Conservation (phyloP, 23 tunicate species). For the Styela clava region DNA sequence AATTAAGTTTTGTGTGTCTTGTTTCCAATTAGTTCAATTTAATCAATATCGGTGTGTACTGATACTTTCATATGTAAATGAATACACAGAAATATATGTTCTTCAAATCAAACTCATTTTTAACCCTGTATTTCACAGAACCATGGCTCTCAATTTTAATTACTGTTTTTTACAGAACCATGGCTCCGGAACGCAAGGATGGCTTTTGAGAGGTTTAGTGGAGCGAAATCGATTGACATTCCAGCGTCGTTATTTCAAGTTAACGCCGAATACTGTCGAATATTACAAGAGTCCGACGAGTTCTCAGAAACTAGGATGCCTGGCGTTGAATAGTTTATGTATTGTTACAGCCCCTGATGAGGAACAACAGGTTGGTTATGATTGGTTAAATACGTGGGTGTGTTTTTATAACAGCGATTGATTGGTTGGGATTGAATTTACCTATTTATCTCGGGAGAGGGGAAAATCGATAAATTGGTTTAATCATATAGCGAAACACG, state of each 20-base stretch:
- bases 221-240: conserved; percentile 42
- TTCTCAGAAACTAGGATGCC: conserved; percentile 65
- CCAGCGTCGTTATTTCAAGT: conserved; percentile 69
- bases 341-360: conserved; percentile 81
- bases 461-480: too few relatives aligned
- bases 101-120: too few relatives aligned
- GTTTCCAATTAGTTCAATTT: too few relatives aligned
- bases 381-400: neutral
- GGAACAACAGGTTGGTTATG: conserved; percentile 19
- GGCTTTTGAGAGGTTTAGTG: conserved; percentile 52
- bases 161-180: conserved; percentile 18
- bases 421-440: too few relatives aligned
- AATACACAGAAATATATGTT: too few relatives aligned
- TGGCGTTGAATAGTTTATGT: conserved; percentile 75
- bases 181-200: conserved; percentile 53
- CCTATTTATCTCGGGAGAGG: too few relatives aligned
- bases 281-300: conserved; percentile 57
- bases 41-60: too few relatives aligned
- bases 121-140: too few relatives aligned
- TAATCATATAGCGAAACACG: neutral
- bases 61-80: too few relatives aligned
- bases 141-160: too few relatives aligned
- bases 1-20: too few relatives aligned
- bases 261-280: conserved; percentile 73
- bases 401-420: too few relatives aligned